Percentiles rank a stretch among this genome's conserved stretches.
phyloP scores from a whole-genome alignment of 1,140 invertebrate species.

The Aporrectodea caliginosa region DNA sequence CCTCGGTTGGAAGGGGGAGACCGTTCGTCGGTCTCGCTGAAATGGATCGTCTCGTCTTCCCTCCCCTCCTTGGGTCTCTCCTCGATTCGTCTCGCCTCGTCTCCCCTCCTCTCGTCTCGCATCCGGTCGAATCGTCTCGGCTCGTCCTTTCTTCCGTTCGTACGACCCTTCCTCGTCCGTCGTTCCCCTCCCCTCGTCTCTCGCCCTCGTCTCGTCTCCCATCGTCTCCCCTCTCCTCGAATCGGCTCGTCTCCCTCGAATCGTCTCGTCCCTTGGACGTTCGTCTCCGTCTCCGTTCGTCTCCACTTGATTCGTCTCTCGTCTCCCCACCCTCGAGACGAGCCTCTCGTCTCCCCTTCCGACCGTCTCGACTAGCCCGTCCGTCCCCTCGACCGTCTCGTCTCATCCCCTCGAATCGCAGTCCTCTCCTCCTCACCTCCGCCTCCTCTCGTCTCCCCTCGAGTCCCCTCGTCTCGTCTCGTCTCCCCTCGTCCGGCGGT shows the following conservation, averaged over 20 bases:
- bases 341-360: not conserved
- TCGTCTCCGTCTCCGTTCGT: conserved; percentile 1
- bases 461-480: conserved; percentile 1
- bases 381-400: not conserved
- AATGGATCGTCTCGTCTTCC: conserved; percentile 6
- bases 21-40: no score
- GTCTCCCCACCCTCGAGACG: not conserved
- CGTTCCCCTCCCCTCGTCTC: not conserved
- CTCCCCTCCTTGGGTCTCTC: not conserved
- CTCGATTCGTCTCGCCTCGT: conserved; percentile 6
- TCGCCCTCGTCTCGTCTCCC: conserved; percentile 3
- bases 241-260: not conserved
- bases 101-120: conserved; percentile 4
- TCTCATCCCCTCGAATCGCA: not conserved
- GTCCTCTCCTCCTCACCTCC: no score
- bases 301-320: not conserved
- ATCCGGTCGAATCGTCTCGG: not conserved
- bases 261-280: no score
- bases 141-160: conserved; percentile 1
- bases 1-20: no score
- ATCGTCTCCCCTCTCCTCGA: not conserved
- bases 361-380: not conserved
- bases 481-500: conserved; percentile 1
- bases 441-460: conserved; percentile 6
- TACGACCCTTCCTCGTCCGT: not conserved